Evolutionary conservation across 2,888 invertebrate genomes (phyloP).

Genomic region (Rhodophaea formosa): DNA sequence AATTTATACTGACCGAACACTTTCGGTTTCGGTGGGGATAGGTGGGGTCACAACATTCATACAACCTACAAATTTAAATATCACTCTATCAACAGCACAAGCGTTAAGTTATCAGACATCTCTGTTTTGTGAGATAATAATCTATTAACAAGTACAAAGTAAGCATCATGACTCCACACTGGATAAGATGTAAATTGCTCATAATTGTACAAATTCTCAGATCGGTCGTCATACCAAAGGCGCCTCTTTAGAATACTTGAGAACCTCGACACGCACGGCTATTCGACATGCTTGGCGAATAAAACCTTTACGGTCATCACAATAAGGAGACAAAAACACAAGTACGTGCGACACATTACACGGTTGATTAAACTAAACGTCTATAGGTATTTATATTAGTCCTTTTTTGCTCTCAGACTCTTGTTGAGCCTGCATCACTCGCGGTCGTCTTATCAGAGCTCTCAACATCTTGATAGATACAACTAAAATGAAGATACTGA

Average conservation of each 20-base stretch:
- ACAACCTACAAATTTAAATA: constrained; percentile 9
- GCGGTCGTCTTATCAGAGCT: constrained; percentile 46
- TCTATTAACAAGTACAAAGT: constrained; percentile 4
- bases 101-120: constrained; percentile 11
- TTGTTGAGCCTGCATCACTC: constrained; percentile 42
- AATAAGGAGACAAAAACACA: constrained; percentile 6
- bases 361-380: constrained; percentile 15
- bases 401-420: constrained; percentile 70
- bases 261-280: constrained; percentile 14
- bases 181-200: constrained; percentile 15
- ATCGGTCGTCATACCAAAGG: constrained; percentile 14
- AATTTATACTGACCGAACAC: constrained; percentile 10
- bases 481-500: constrained; percentile 50
- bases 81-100: constrained; percentile 1
- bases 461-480: constrained; percentile 49
- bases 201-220: constrained; percentile 15
- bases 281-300: constrained; percentile 15
- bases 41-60: constrained; percentile 14
- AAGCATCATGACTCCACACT: constrained; percentile 10
- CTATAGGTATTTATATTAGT: constrained; percentile 40
- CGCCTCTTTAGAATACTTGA: constrained; percentile 7
- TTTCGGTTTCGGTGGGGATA: constrained; percentile 18
- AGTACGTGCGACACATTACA: constrained; percentile 13
- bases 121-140: constrained; percentile 6
- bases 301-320: constrained; percentile 11